These are phyloP conservation scores for Lymantria monacha DNA, from an alignment of 2,888 invertebrate genomes.

Conservation along the genomic window DNA sequence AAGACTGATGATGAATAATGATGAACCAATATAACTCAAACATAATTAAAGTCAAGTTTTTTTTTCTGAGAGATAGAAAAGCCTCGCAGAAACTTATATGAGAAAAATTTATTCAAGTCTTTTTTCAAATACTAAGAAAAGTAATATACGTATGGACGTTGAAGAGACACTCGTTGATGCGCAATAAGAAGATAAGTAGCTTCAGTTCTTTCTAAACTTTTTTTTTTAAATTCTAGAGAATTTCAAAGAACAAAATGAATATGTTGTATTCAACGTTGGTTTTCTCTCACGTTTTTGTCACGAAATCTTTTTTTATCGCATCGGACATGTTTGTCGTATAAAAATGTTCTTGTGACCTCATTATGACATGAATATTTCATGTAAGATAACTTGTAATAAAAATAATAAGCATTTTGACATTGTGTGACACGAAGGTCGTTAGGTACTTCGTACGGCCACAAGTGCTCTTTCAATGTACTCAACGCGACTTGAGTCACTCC, in stretches of 20 bases:
- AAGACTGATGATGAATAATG: too few relatives aligned
- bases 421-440: conserved; percentile 20
- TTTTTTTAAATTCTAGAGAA: conserved; percentile 11
- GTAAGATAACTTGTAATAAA: conserved; percentile 24
- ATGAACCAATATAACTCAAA: too few relatives aligned
- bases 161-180: conserved; percentile 10
- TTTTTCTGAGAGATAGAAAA: background rate
- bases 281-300: conserved; percentile 14
- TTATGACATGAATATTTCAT: conserved; percentile 33
- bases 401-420: conserved; percentile 34
- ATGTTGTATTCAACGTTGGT: conserved; percentile 19
- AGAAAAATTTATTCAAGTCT: background rate
- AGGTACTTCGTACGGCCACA: conserved; percentile 2
- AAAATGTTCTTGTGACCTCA: conserved; percentile 29
- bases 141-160: conserved; percentile 2
- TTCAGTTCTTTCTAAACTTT: conserved; percentile 22
- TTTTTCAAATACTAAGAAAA: background rate
- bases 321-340: conserved; percentile 14
- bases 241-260: conserved; percentile 22
- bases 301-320: conserved; percentile 16
- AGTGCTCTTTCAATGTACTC: background rate
- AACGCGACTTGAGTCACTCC: conserved; percentile 3
- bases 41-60: too few relatives aligned
- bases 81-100: background rate
- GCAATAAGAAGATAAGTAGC: conserved; percentile 15